Evolutionary conservation across 2,113 vertebrate genomes (phyloP).

Genomic region (Oreotragus oreotragus): DNA sequence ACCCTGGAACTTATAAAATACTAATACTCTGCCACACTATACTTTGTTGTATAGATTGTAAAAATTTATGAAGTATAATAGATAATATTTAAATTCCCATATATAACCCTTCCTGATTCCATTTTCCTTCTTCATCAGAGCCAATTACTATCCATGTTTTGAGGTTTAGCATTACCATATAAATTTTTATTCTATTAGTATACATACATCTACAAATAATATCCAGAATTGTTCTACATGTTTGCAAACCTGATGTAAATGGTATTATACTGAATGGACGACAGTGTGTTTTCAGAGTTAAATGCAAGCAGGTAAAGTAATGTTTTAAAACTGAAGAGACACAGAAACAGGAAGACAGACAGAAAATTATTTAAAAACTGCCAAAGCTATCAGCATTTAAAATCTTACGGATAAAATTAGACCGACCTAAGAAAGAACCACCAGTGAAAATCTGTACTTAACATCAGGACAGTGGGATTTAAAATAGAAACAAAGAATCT

Average conservation of each 20-base stretch:
- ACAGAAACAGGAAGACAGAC: neutral
- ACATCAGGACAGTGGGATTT: neutral
- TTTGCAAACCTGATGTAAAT: constrained; percentile 6
- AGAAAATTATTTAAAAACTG: constrained; percentile 8
- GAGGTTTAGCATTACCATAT: neutral
- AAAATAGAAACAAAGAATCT: constrained; percentile 23
- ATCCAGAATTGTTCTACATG: neutral
- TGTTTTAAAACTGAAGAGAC: constrained; percentile 7
- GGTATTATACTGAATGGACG: neutral
- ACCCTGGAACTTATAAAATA: neutral
- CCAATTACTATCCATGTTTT: neutral
- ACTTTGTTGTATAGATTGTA: neutral
- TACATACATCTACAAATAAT: neutral
- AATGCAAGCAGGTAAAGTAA: neutral
- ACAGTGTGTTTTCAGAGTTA: neutral
- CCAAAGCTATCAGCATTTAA: neutral
- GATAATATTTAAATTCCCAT: neutral
- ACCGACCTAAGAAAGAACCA: neutral
- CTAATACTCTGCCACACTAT: neutral
- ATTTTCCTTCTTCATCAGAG: neutral
- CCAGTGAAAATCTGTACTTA: neutral
- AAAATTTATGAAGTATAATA: neutral
- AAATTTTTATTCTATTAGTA: neutral
- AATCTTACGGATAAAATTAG: neutral
- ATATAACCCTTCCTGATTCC: neutral